These are phyloP conservation scores for Phymanthus crucifer DNA, from an alignment of 92 coral and sea anemone species.

Conservation along the genomic window DNA sequence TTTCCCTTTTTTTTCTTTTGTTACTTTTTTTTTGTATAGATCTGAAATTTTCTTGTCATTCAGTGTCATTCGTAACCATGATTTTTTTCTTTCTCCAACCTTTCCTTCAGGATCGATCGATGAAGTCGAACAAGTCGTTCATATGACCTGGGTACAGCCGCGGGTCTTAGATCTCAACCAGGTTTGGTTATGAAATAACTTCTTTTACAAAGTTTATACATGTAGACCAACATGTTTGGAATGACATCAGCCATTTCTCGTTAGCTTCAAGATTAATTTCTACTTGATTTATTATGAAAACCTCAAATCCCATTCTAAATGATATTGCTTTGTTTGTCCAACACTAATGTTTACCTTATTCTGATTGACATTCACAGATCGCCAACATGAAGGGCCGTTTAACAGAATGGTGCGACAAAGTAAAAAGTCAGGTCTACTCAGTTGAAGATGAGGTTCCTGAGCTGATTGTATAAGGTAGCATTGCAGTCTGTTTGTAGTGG, in stretches of 20 bases:
- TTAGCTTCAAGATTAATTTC: neutral
- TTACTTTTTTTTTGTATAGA: neutral
- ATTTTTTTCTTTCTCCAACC: neutral
- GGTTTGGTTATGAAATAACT: conserved; percentile 39
- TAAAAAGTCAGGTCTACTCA: conserved; percentile 90
- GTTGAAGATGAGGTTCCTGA: conserved; percentile 99
- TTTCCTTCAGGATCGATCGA: conserved; percentile 83
- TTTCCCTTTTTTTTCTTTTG: neutral
- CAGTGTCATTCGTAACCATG: no score
- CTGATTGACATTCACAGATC: conserved; percentile 52
- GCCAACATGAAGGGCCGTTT: conserved; percentile 93
- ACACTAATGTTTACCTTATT: neutral
- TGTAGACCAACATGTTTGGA: no score
- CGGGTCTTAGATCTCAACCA: conserved; percentile 92
- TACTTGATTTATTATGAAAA: neutral
- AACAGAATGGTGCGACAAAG: conserved; percentile 97
- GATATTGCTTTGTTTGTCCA: neutral
- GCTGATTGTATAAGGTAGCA: conserved; percentile 62
- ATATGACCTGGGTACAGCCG: conserved; percentile 99
- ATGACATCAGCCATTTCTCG: no score
- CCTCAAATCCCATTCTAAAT: neutral
- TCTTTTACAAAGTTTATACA: neutral
- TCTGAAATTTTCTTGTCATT: neutral
- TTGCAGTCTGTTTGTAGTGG: neutral
- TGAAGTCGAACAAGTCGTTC: conserved; percentile 92